A percentile compares a stretch with the other conserved stretches of the same genome.
Evolutionary conservation across 2,797 vertebrate species (phyloP).

Genomic region (Fringilla coelebs): DNA sequence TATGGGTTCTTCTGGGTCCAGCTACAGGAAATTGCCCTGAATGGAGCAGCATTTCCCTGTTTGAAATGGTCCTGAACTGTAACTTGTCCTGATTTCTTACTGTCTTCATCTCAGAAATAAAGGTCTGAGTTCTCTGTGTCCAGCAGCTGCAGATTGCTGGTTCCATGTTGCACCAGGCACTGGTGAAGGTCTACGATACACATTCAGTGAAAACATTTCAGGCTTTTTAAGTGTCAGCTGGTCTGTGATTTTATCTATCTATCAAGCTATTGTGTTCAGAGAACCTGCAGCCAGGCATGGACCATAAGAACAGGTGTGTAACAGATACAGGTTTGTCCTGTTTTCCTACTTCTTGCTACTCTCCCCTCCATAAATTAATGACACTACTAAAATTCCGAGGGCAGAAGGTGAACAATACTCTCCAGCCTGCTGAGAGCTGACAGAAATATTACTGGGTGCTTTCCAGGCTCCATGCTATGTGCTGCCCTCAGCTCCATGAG

Average conservation of each 20-base stretch:
- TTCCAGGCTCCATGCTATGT: background rate
- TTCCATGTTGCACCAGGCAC: background rate
- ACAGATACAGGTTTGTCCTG: conserved; percentile 59
- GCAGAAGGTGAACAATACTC: background rate
- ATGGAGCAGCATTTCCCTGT: background rate
- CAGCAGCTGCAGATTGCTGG: background rate
- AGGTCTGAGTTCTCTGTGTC: background rate
- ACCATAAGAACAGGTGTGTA: background rate
- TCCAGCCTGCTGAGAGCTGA: background rate
- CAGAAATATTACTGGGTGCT: background rate
- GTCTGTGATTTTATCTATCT: conserved; percentile 29
- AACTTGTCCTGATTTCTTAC: background rate
- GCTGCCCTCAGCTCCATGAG: background rate
- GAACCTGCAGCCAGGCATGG: background rate
- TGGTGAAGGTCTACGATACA: background rate
- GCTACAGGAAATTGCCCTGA: background rate
- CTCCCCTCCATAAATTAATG: background rate
- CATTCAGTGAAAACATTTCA: background rate
- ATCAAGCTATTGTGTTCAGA: background rate
- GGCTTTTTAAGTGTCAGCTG: background rate
- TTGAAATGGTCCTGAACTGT: background rate
- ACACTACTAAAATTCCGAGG: background rate
- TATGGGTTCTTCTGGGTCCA: background rate
- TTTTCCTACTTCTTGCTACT: conserved; percentile 30
- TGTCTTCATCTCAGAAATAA: background rate